These are phyloP conservation scores for Ancistrus triradiatus DNA, from an alignment of 2,113 vertebrate genomes.

Conservation along the genomic window DNA sequence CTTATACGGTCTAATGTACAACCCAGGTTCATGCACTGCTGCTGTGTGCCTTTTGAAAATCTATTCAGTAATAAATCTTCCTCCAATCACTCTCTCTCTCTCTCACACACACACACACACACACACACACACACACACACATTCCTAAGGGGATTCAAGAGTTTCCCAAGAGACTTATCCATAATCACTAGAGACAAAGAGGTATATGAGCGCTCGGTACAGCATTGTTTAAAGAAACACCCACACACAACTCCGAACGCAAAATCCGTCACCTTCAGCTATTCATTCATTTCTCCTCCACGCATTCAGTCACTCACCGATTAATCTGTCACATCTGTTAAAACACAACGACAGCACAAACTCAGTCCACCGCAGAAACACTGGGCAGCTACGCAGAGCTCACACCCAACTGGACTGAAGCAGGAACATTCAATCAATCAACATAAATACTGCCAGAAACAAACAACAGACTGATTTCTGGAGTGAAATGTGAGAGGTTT, in stretches of 20 bases:
- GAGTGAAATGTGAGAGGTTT: too few species aligned
- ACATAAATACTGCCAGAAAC: too few species aligned
- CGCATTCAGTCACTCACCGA: background rate
- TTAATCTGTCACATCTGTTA: too few species aligned
- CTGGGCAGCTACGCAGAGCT: too few species aligned
- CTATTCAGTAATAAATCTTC: background rate
- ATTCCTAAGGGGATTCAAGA: conserved; percentile 67
- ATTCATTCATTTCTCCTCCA: background rate
- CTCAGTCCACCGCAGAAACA: too few species aligned
- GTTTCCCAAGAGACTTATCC: conserved; percentile 60
- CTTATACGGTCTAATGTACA: background rate
- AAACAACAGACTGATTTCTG: too few species aligned
- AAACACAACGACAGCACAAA: too few species aligned
- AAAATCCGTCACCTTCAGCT: conserved; percentile 4
- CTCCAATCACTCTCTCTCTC: background rate
- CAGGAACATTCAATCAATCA: too few species aligned
- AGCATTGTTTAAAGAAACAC: conserved; percentile 46
- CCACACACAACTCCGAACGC: conserved; percentile 18
- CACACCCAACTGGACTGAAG: too few species aligned
- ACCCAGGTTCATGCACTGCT: background rate
- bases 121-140: conserved; percentile 47
- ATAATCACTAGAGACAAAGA: conserved; percentile 55
- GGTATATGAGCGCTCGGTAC: conserved; percentile 19
- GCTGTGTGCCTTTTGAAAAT: background rate
- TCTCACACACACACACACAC: conserved; percentile 20